Conservation (phyloP, 2,888 invertebrate species). For the Yponomeuta evonymella region DNA sequence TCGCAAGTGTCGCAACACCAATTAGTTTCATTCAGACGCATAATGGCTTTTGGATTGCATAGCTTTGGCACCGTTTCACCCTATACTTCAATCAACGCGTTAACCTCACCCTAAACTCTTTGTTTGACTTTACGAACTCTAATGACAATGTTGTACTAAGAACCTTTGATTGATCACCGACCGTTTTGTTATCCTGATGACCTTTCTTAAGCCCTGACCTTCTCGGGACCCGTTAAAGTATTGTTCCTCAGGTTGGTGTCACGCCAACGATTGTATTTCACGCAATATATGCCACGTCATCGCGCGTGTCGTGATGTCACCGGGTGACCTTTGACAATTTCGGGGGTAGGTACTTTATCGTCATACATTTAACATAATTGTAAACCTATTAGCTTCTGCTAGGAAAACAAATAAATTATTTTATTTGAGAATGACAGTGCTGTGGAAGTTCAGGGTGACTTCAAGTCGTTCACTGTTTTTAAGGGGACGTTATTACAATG, state of each 20-base stretch:
- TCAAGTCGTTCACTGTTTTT: no score
- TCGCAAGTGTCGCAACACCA: background rate
- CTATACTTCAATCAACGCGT: background rate
- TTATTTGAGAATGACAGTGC: no score
- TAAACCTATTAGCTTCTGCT: no score
- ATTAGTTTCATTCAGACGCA: no score
- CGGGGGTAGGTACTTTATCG: background rate
- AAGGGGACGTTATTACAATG: no score
- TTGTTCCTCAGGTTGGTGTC: background rate
- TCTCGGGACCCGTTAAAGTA: background rate
- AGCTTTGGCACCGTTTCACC: no score
- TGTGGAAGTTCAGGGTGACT: no score
- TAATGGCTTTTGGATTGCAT: no score
- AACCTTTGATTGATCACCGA: conserved; percentile 3
- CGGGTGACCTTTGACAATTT: background rate
- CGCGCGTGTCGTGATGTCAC: conserved; percentile 5
- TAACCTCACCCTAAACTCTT: background rate
- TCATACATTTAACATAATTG: background rate
- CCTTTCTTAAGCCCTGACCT: conserved; percentile 9
- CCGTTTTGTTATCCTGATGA: background rate
- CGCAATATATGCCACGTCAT: conserved; percentile 3
- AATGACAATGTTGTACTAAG: background rate
- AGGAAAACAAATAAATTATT: no score
- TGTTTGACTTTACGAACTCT: background rate
- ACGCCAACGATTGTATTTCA: conserved; percentile 6